Conservation (phyloP, 2,888 invertebrate species). For the Hofmannophila pseudospretella region DNA sequence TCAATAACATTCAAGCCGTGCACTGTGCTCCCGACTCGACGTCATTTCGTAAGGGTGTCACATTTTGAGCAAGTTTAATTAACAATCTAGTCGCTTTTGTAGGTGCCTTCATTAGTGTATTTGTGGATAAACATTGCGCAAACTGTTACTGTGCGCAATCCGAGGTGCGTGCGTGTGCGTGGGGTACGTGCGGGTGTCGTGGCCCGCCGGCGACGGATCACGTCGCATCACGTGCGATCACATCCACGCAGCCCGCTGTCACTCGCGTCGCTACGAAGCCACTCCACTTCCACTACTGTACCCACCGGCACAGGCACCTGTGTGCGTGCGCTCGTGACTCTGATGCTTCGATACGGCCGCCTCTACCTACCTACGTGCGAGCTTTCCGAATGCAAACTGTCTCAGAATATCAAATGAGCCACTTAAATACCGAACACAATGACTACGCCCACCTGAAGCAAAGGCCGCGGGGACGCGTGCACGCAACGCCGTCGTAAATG, state of each 20-base stretch:
- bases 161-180: conserved; percentile 49
- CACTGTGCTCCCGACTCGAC: conserved; percentile 66
- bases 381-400: conserved; percentile 72
- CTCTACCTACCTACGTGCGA: conserved; percentile 53
- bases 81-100: conserved; percentile 77
- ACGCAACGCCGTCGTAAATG: conserved; percentile 71
- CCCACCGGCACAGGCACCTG: conserved; percentile 13
- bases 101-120: conserved; percentile 78
- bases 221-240: conserved; percentile 38
- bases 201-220: conserved; percentile 7
- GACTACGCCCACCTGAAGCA: conserved; percentile 73
- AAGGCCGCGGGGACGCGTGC: conserved; percentile 69
- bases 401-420: conserved; percentile 76
- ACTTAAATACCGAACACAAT: conserved; percentile 75
- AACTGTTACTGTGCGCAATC: conserved; percentile 56
- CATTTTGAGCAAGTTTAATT: conserved; percentile 78
- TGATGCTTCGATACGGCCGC: conserved; percentile 46
- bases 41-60: conserved; percentile 76
- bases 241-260: conserved; percentile 32
- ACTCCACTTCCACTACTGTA: conserved; percentile 5
- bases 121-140: conserved; percentile 74
- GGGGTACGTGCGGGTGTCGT: conserved; percentile 24
- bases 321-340: conserved; percentile 37
- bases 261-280: conserved; percentile 26
- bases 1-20: conserved; percentile 73